Evolutionary conservation across 2,797 vertebrate genomes (phyloP), one percentile per base, ranked within the genome.

Genomic region (Rhinichthys osculus): DNA sequence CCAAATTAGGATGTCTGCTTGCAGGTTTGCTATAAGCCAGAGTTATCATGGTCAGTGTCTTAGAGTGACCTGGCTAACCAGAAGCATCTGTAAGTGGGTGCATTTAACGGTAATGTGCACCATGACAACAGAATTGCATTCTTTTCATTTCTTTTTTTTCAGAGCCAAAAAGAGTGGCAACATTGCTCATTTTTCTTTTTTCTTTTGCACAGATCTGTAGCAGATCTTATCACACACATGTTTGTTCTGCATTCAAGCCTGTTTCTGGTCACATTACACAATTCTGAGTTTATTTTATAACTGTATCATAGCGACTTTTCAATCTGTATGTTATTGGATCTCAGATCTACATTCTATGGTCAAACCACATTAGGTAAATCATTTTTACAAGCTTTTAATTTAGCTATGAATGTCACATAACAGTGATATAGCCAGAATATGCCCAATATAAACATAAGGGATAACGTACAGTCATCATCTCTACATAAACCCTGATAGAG

Each of bases 61-160:
- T 72, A 72, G 54, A 23, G 27, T 44, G 78, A 88, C 81, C 23
- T 87, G 72, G 67, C 73, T 83, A 90, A 92, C 91, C 91, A 92
- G 91, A 94, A 94, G 92, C 92, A 94, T 93, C 93, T 95, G 94
- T 85, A 38, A 87, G 80, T 87, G 87, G 85, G 82, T 89, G 89
- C 90, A 30, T 67, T 78, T 87, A 82, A 87, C 89, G 80, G 78
- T 44, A 77, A 74, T 62, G 87, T 87, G 90, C 78, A 86, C 85
- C 83, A 87, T 89, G 87, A 85, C 81, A 89, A 82, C 85, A 84
- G 80, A 90, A 50, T 23, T 54, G 17, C 27, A 76, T 87, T 93
- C 86, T 87, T 91, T 86, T 87, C 89, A 87, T 89, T 90, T 88
- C 82, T 83, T 89, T 89, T 10, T 71, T 50, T 70, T 27, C 14